phyloP scores from a whole-genome alignment of 2,888 invertebrate genomes.

The Esperia sulphurella region DNA sequence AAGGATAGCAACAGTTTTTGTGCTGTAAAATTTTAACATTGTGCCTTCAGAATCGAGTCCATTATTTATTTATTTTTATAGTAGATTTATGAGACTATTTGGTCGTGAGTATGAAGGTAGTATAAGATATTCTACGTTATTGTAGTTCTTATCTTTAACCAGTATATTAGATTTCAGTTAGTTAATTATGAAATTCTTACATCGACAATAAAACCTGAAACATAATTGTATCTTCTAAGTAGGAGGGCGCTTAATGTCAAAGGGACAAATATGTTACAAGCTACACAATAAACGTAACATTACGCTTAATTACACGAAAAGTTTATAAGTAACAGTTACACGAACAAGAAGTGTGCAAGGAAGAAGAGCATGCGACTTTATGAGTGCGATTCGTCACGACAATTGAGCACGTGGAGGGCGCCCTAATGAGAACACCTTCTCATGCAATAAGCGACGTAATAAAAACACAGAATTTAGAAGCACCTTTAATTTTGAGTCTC shows the following conservation, averaged over 20 bases:
- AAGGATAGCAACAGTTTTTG: no score
- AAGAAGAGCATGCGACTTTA: constrained; percentile 59
- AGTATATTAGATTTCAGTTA: no score
- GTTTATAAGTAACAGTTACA: constrained; percentile 24
- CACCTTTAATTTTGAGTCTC: constrained; percentile 33
- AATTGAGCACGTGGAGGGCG: constrained; percentile 60
- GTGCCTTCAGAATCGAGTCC: no score
- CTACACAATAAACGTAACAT: constrained; percentile 3
- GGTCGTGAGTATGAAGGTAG: no score
- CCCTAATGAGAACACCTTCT: constrained; percentile 44
- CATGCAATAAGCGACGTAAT: constrained; percentile 35
- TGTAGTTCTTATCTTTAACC: no score
- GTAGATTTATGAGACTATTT: no score
- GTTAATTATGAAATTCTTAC: no score
- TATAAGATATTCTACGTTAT: no score
- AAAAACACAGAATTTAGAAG: constrained; percentile 38
- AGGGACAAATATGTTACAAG: neutral
- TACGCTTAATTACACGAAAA: constrained; percentile 45
- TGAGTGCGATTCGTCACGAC: constrained; percentile 73
- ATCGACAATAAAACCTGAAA: no score
- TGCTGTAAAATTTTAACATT: no score
- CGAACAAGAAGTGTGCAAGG: constrained; percentile 31
- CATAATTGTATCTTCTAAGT: no score
- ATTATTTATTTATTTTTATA: no score
- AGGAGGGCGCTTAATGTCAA: neutral